Evolutionary conservation across 2,797 vertebrate genomes (phyloP), one percentile per base, ranked within the genome.

Genomic region (Sciaenops ocellatus): DNA sequence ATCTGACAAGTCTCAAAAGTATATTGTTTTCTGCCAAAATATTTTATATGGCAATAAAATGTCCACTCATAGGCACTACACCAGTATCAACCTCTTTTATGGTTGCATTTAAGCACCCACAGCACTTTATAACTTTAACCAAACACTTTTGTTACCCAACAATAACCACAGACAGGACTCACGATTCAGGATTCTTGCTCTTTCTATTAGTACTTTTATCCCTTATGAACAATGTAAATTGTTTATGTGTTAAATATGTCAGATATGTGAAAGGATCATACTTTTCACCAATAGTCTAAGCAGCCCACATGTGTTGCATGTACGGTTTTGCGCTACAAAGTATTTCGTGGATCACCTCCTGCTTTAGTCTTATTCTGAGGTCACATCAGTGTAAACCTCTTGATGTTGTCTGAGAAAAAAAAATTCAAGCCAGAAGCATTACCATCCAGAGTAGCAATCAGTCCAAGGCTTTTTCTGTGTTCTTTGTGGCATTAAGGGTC

Each of bases 361-460:
- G 50, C 16, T 28, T 55, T 55, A 28, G 2, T 10, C 10, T 0
- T 4, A 2, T 52, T 22, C 38, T 17, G 6, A 22, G 15, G n/a
- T 47, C 24, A 48, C n/a, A 34, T 47, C 46, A 56, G 54, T 9
- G 48, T 65, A 64, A 75, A 64, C 16, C 47, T 41, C 24, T 34
- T 20, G 26, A 69, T 50, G 22, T 48, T 65, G 73, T 22, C 65
- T 30, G 38, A 61, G 34, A 18, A 50, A 60, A 41, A 67, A 16
- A 48, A 57, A n/a, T n/a, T 28, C 24, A 8, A 28, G 15, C 66
- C 38, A 44, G 51, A 56, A 16, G 2, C 46, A 3, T 38, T 74
- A 17, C 11, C 41, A 12, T 65, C 55, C 38, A 66, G 41, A 77
- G 22, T 16, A 26, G 47, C 61, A 59, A 26, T 44, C 62, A 62